Evolutionary conservation across 2,113 vertebrate genomes (phyloP), one percentile per base, ranked within the genome.

Genomic region (Anseranas semipalmata): DNA sequence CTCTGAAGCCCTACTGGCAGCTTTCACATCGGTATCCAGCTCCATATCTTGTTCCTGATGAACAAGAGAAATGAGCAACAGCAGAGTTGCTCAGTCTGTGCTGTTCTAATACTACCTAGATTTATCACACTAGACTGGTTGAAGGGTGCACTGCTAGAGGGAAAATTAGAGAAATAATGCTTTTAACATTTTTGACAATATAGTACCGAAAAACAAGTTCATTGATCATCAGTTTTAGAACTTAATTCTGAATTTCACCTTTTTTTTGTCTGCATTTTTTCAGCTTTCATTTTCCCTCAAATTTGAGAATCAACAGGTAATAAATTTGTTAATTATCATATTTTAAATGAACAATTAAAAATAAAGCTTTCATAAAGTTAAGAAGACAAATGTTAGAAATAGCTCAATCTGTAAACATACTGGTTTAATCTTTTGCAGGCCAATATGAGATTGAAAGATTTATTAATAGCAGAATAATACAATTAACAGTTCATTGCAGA

Each of bases 401-500:
- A 16, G 33, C 21, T 72, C 37, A 37, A 45, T 35, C 22, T 78
- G 15, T 48, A 73, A 93, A 70, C 21, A 58, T 20, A 76, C 10
- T 21, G 50, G 20, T 79, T 91, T 87, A 82, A 91, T 63, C 43
- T 89, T 21, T n/a, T 83, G 32, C 48, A 87, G 45, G 22, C 7
- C 76, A 87, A 79, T 8, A 62, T 1, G 5, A 91, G 55, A 67
- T 45, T 74, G 62, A 77, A 78, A 73, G 18, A 83, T 22, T 70
- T 93, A 86, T 75, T 73, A 95, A 74, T 19, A 89, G 67, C 35
- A n/a, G n/a, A n/a, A n/a, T n/a, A n/a, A n/a, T n/a, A n/a, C n/a
- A n/a, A n/a, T n/a, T n/a, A n/a, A n/a, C n/a, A 41, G 6, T 71
- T 94, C 6, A 30, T 12, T 77, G 76, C 32, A 95, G 19, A 93